A percentile compares a stretch with the other conserved stretches of the same genome.
Conservation (phyloP, 1,140 invertebrate genomes). For the Mactra quadrangularis region DNA sequence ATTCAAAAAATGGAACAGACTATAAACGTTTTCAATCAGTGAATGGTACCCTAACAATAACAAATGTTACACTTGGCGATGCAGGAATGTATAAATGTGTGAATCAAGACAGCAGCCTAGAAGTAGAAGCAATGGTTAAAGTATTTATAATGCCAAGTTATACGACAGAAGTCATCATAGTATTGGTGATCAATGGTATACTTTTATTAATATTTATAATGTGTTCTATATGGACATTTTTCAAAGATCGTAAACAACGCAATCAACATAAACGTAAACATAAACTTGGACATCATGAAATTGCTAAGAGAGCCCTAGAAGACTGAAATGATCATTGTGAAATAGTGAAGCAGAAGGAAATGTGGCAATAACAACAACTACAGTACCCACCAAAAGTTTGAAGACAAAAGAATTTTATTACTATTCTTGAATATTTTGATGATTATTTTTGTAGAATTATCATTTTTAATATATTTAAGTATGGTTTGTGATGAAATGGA, state of each 20-base stretch:
- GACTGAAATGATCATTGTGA: no score
- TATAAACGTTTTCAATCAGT: constrained; percentile 2
- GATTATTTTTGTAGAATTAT: no score
- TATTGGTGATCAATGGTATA: constrained; percentile 32
- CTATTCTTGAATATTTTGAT: no score
- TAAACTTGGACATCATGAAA: constrained; percentile 43
- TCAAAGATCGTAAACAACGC: neutral
- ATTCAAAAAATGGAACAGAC: no score
- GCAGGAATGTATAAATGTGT: constrained; percentile 33
- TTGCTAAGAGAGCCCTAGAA: neutral
- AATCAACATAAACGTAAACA: constrained; percentile 4
- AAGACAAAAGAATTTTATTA: no score
- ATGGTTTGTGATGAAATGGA: no score
- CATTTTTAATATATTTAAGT: no score
- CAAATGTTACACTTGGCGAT: constrained; percentile 14
- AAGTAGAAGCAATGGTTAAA: constrained; percentile 9
- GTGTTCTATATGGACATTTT: constrained; percentile 26
- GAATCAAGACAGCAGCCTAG: constrained; percentile 7
- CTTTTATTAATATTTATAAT: constrained; percentile 30
- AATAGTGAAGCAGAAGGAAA: no score
- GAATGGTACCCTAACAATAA: constrained; percentile 49
- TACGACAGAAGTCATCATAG: constrained; percentile 33
- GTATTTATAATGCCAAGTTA: constrained; percentile 36
- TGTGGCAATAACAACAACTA: no score
- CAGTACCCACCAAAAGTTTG: no score